Evolutionary conservation across 2,888 invertebrate genomes (phyloP).

Genomic region (Apotomis capreana): DNA sequence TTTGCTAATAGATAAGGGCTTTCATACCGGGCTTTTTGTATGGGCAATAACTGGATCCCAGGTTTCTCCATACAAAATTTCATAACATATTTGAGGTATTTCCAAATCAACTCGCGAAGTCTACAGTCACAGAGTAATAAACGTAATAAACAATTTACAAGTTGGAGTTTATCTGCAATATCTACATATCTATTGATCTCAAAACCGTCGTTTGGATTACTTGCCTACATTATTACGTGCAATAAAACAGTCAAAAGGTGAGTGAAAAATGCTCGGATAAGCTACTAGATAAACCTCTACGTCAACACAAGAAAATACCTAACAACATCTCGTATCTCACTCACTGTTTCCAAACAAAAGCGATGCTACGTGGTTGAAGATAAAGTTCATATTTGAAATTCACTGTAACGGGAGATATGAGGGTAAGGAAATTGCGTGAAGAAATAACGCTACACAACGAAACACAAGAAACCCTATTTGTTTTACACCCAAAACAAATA

Average conservation of each 20-base stretch:
- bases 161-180: neutral
- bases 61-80: too few species aligned
- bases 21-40: too few species aligned
- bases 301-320: constrained; percentile 23
- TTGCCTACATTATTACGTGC: constrained; percentile 39
- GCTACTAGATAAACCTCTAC: constrained; percentile 38
- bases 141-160: too few species aligned
- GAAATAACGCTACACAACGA: constrained; percentile 27
- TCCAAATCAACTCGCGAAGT: too few species aligned
- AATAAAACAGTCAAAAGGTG: constrained; percentile 40
- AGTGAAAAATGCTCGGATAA: constrained; percentile 39
- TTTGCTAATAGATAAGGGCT: too few species aligned
- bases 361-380: neutral
- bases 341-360: neutral
- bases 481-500: constrained; percentile 15
- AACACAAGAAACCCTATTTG: too few species aligned
- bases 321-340: constrained; percentile 9
- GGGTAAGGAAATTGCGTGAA: constrained; percentile 9
- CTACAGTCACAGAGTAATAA: too few species aligned
- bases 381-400: constrained; percentile 3
- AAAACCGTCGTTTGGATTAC: constrained; percentile 25
- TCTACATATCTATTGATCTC: constrained; percentile 15
- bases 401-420: neutral
- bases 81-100: too few species aligned
- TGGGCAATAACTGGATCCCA: too few species aligned